Evolutionary conservation across 1,140 invertebrate genomes (phyloP).

Genomic region (Nixonia krombeini): DNA sequence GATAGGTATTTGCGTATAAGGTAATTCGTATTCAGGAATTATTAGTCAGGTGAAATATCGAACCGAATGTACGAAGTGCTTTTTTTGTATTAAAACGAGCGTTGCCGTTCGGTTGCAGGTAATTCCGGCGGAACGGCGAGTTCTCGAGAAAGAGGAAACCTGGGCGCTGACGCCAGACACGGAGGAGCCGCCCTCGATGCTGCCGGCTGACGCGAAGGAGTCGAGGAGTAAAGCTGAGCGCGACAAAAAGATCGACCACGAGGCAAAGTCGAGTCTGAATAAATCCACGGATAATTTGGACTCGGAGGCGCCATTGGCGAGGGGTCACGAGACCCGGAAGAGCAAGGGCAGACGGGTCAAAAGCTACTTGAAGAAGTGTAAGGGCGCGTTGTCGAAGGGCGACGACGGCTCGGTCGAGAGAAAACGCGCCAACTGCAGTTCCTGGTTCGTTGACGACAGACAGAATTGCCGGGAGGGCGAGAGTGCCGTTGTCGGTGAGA

Average conservation of each 20-base stretch:
- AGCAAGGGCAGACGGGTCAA: slow-evolving; percentile 70
- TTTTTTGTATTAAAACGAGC: too few species aligned
- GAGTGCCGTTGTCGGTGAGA: slow-evolving; percentile 8
- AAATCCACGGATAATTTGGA: slow-evolving; percentile 35
- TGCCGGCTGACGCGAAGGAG: slow-evolving; percentile 18
- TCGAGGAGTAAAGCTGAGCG: slow-evolving; percentile 17
- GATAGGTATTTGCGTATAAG: too few species aligned
- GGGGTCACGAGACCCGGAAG: slow-evolving; percentile 64
- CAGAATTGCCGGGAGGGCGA: too few species aligned
- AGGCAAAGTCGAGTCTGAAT: slow-evolving; percentile 25
- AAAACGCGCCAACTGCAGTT: slow-evolving; percentile 55
- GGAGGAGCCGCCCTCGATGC: slow-evolving; percentile 14
- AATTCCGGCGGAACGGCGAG: slow-evolving; percentile 63
- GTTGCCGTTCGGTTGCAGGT: slow-evolving; percentile 51
- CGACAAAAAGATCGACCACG: slow-evolving; percentile 12
- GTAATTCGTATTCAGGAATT: too few species aligned
- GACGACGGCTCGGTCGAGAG: slow-evolving; percentile 59
- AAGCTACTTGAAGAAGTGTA: slow-evolving; percentile 70
- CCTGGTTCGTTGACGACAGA: slow-evolving; percentile 65
- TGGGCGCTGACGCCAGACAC: slow-evolving; percentile 54
- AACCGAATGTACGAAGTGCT: too few species aligned
- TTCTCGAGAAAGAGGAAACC: slow-evolving; percentile 62
- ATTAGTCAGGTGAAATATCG: too few species aligned
- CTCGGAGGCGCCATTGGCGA: slow-evolving; percentile 37
- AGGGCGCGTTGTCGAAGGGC: slow-evolving; percentile 62